Conservation (phyloP, 2,113 vertebrate species). For the Calyptommatus sinebrachiatus region DNA sequence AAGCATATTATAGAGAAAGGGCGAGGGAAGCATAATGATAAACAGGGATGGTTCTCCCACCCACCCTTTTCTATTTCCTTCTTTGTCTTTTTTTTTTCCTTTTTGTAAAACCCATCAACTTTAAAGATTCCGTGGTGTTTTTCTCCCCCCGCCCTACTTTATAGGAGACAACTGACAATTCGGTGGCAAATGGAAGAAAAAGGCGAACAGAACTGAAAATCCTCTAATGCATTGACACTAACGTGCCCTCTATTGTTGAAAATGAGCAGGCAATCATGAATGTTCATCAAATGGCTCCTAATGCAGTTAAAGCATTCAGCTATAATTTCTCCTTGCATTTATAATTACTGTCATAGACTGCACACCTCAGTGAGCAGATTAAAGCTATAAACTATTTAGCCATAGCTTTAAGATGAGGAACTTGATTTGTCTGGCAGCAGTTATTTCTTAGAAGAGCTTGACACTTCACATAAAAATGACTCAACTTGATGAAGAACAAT, state of each 20-base stretch:
- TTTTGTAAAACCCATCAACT: constrained; percentile 82
- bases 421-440: constrained; percentile 93
- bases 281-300: constrained; percentile 99
- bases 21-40: constrained; percentile 56
- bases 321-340: constrained; percentile 99
- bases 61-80: constrained; percentile 55
- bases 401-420: constrained; percentile 89
- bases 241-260: constrained; percentile 98
- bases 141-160: constrained; percentile 79
- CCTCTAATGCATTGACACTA: constrained; percentile 95
- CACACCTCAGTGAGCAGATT: constrained; percentile 99
- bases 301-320: constrained; percentile 99
- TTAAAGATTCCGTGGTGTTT: constrained; percentile 82
- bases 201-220: constrained; percentile 88
- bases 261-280: constrained; percentile 94
- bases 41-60: constrained; percentile 67
- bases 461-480: constrained; percentile 89
- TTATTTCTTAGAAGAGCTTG: constrained; percentile 93
- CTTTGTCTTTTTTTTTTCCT: constrained; percentile 73
- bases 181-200: constrained; percentile 91
- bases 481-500: constrained; percentile 85
- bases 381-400: constrained; percentile 99
- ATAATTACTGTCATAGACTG: constrained; percentile 99
- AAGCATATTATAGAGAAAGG: constrained; percentile 53
- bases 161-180: constrained; percentile 94